phyloP scores from a whole-genome alignment of 2,797 vertebrate species.

The Pristis pectinata region DNA sequence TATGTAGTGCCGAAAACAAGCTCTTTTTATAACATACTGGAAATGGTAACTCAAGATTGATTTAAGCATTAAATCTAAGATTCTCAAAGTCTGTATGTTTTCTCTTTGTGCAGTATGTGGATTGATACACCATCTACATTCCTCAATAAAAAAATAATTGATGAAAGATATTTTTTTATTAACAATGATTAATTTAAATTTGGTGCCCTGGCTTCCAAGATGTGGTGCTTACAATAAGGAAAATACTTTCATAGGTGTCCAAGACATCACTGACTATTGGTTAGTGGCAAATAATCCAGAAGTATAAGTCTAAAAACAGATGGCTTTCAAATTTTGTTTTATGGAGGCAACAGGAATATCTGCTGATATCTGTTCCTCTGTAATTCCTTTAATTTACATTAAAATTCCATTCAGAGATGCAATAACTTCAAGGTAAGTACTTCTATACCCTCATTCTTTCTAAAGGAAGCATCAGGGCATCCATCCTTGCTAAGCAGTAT shows the following conservation, averaged over 20 bases:
- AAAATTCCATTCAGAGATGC: constrained; percentile 32
- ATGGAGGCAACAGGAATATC: background rate
- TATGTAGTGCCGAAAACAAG: background rate
- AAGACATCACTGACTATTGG: background rate
- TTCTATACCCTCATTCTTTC: background rate
- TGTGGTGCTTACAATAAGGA: background rate
- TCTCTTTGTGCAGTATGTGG: too few species aligned
- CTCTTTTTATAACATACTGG: background rate
- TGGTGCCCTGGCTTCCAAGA: background rate
- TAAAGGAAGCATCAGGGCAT: constrained; percentile 12
- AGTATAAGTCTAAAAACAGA: background rate
- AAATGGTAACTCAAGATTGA: background rate
- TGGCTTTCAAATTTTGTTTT: background rate
- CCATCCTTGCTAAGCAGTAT: constrained; percentile 15
- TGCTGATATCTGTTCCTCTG: constrained; percentile 1
- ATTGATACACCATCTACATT: background rate
- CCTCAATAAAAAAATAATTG: background rate
- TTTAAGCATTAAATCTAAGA: background rate
- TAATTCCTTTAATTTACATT: constrained; percentile 25
- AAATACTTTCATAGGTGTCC: background rate
- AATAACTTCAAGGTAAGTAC: constrained; percentile 22
- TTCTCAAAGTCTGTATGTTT: background rate
- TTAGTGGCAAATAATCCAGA: background rate
- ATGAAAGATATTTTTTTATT: background rate
- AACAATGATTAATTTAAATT: background rate